phyloP scores from a whole-genome alignment of 2,888 invertebrate genomes.

The Eupithecia tripunctaria region DNA sequence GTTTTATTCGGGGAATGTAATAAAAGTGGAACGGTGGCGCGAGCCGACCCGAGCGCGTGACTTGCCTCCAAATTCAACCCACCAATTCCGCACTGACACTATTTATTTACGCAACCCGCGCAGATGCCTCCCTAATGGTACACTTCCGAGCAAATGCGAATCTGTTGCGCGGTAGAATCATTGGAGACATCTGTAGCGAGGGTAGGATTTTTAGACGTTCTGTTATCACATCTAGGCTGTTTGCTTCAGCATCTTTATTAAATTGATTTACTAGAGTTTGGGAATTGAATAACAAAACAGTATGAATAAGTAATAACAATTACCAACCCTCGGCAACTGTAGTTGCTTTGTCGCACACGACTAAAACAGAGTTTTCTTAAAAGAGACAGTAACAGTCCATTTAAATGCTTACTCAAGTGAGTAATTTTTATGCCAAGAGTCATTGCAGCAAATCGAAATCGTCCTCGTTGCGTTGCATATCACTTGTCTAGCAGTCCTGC shows the following conservation, averaged over 20 bases:
- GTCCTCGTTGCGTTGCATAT: neutral
- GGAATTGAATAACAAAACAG: neutral
- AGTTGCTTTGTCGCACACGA: neutral
- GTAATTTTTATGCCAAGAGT: neutral
- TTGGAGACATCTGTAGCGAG: neutral
- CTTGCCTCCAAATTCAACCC: slow-evolving; percentile 60
- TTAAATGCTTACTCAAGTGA: neutral
- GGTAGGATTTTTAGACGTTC: neutral
- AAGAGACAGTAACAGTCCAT: neutral
- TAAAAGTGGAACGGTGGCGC: slow-evolving; percentile 69
- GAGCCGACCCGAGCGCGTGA: slow-evolving; percentile 67
- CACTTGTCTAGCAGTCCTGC: neutral
- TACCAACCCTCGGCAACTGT: neutral
- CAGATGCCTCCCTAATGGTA: slow-evolving; percentile 55
- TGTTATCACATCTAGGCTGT: neutral
- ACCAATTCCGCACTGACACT: slow-evolving; percentile 61
- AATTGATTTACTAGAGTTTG: neutral
- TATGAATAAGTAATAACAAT: neutral
- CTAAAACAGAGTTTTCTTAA: neutral
- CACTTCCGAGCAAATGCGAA: slow-evolving; percentile 9
- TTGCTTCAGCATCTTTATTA: neutral
- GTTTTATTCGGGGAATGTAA: slow-evolving; percentile 78
- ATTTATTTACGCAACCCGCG: slow-evolving; percentile 66
- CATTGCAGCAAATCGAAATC: neutral
- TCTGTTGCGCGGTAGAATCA: slow-evolving; percentile 1